Evolutionary conservation across 2,888 invertebrate genomes (phyloP).

Genomic region (Amblyjoppa fuscipennis): DNA sequence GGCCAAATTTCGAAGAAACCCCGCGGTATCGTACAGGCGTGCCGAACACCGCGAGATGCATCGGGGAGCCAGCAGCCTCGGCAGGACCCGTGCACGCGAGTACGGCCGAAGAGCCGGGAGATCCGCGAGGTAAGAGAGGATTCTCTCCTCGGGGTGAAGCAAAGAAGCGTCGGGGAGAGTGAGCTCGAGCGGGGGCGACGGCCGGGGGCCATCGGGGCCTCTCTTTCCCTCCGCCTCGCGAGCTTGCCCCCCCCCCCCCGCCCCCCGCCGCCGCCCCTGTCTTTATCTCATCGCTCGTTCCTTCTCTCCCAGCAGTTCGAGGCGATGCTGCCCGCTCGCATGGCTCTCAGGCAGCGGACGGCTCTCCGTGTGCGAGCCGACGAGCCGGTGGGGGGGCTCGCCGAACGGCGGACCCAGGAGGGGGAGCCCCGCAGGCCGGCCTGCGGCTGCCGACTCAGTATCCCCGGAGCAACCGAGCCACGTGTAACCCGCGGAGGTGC

Average conservation of each 20-base stretch:
- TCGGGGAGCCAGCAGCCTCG: conserved; percentile 16
- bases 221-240: neutral
- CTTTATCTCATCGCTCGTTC: conserved; percentile 49
- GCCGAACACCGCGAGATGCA: conserved; percentile 3
- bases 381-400: conserved; percentile 50
- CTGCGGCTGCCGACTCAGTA: conserved; percentile 84
- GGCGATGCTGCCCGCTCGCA: conserved; percentile 49
- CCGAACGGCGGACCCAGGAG: conserved; percentile 68
- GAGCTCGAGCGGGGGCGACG: conserved; percentile 50
- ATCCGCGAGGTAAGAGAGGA: conserved; percentile 21
- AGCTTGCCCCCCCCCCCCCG: neutral
- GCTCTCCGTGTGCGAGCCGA: conserved; percentile 16
- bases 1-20: conserved; percentile 3
- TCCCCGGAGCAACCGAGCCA: conserved; percentile 86
- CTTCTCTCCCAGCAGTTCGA: conserved; percentile 59
- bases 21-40: neutral
- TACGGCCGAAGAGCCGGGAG: conserved; percentile 27
- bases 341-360: conserved; percentile 1
- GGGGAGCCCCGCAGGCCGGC: conserved; percentile 85
- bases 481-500: conserved; percentile 84
- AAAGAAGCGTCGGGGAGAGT: conserved; percentile 52
- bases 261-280: neutral
- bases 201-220: conserved; percentile 56
- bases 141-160: conserved; percentile 33
- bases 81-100: conserved; percentile 29